Base-by-base conservation (phyloP, 2,888 invertebrate species). In the Troglohyphantes excavatus region DNA sequence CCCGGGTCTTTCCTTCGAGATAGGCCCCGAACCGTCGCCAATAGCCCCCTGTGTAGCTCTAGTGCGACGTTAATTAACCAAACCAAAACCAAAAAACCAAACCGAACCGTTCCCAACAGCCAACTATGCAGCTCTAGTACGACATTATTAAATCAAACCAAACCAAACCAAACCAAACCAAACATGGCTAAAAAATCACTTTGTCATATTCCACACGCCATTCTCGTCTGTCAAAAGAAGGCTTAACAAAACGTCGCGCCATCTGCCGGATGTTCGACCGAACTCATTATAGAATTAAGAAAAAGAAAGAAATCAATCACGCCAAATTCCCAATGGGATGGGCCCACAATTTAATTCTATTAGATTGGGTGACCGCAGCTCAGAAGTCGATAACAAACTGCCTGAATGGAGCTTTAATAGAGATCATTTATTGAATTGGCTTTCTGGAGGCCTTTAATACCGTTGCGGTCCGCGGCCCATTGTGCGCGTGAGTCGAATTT, bases 251-350 rank as follows among this genome's bases (percentile, higher is more conserved):
- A 17, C 43, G 65, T 26, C 43, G 88, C 88, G 88, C 88, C 88
- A 88, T 88, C 88, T 88, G 88, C 88, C 81, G 88, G 82, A 88
- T 88, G 53, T 29, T 70, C 53, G 73, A 65, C 73, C 81, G 26
- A 81, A 61, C 86, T 88, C 88, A 88, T 88, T 88, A 88, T 68
- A 76, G 88, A 88, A 88, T 88, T 88, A 88, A 88, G 82, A 82
- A 75, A 19, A 53, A 53, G 53, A 53, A 67, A 73, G 75, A 82
- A 88, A 88, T 88, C 88, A 88, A 88, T 88, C 88, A 88, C 81
- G 23, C 33, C 61, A 65, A 61, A 79, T 72, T 72, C 65, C 72
- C 27, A 68, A n/a, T 33, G 88, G 88, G 88, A 68, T 73, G 75
- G 88, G 85, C 76, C 26, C 72, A 59, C 88, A 68, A 88, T 88